Conservation (phyloP, 1,140 invertebrate species). For the Scylla paramamosain region DNA sequence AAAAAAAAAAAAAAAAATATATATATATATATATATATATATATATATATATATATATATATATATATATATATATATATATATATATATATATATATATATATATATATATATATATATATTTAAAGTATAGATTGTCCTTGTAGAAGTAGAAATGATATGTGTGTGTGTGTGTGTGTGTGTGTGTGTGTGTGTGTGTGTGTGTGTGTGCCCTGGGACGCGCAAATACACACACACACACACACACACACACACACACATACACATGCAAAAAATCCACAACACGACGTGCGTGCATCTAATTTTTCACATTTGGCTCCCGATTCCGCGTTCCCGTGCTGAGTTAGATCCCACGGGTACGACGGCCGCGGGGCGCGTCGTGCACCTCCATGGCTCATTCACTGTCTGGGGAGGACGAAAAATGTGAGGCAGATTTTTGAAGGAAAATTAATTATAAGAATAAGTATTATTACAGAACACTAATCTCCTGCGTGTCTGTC, state of each 20-base stretch:
- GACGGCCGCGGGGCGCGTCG: neutral
- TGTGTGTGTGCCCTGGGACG: neutral
- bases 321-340: neutral
- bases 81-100: too few relatives aligned
- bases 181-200: too few relatives aligned
- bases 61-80: too few relatives aligned
- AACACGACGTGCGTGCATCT: neutral
- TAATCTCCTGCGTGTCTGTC: neutral
- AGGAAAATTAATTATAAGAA: neutral
- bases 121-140: too few relatives aligned
- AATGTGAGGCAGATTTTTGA: neutral
- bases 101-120: too few relatives aligned
- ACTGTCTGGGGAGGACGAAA: neutral
- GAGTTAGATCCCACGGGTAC: neutral
- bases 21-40: too few relatives aligned
- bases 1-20: too few relatives aligned
- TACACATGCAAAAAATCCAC: neutral
- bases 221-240: neutral
- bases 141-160: too few relatives aligned
- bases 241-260: constrained; percentile 19
- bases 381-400: neutral
- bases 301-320: neutral
- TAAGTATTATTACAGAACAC: neutral
- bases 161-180: too few relatives aligned
- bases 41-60: too few relatives aligned